A percentile compares a stretch with the other conserved stretches of the same genome.
These are phyloP conservation scores for Drosophila rhopaloa DNA, from an alignment of 1,140 invertebrate species.

Conservation along the genomic window DNA sequence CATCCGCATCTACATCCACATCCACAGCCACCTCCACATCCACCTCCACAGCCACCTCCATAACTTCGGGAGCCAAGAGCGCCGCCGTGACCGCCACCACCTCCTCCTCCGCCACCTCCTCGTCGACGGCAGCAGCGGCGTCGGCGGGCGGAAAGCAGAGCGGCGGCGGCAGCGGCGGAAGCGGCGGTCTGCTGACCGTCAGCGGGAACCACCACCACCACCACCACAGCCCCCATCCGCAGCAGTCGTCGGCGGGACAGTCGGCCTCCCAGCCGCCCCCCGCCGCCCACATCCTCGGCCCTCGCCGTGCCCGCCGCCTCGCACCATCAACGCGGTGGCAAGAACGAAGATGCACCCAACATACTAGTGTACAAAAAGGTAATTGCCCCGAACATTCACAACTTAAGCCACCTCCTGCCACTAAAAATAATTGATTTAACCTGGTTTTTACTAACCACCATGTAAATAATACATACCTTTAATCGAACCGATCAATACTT, in stretches of 20 bases:
- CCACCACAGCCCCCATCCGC: slow-evolving; percentile 40
- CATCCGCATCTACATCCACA: background rate
- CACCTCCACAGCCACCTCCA: background rate
- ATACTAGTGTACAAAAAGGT: slow-evolving; percentile 84
- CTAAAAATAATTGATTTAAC: too few relatives aligned
- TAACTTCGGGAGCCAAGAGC: background rate
- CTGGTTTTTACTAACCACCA: too few relatives aligned
- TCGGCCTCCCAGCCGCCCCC: slow-evolving; percentile 25
- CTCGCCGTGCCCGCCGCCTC: slow-evolving; percentile 35
- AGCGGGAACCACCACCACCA: slow-evolving; percentile 73
- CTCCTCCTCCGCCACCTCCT: slow-evolving; percentile 29
- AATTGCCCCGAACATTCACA: background rate
- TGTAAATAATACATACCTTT: too few relatives aligned
- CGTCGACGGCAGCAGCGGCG: slow-evolving; percentile 23
- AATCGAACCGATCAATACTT: too few relatives aligned
- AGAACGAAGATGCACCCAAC: slow-evolving; percentile 84
- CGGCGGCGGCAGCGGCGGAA: slow-evolving; percentile 40
- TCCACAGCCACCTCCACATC: background rate
- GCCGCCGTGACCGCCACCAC: slow-evolving; percentile 22
- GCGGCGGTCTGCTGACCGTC: slow-evolving; percentile 56
- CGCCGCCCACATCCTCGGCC: slow-evolving; percentile 23
- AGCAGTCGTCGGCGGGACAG: slow-evolving; percentile 8
- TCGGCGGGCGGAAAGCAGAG: slow-evolving; percentile 25
- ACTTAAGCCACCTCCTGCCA: too few relatives aligned
- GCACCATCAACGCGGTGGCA: slow-evolving; percentile 64